Conservation (phyloP, 2,797 vertebrate genomes). For the Thaleichthys pacificus region DNA sequence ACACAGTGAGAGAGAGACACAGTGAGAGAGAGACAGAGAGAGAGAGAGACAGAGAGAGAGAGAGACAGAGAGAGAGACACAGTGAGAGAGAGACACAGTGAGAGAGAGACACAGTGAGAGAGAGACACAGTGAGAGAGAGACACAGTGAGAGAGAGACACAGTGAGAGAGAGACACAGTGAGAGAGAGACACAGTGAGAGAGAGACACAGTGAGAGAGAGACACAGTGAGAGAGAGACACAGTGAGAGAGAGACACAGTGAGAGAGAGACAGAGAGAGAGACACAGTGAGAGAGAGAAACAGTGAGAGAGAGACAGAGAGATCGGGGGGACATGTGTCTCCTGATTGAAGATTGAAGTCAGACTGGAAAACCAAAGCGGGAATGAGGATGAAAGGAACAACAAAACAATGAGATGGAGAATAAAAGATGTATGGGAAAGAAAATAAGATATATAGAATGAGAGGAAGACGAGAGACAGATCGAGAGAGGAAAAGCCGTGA, state of each 20-base stretch:
- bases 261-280: background rate
- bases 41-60: background rate
- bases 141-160: background rate
- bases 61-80: too few species aligned
- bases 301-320: background rate
- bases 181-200: background rate
- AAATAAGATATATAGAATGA: background rate
- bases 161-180: too few species aligned
- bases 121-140: too few species aligned
- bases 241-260: background rate
- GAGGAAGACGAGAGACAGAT: background rate
- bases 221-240: too few species aligned
- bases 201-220: too few species aligned
- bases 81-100: background rate
- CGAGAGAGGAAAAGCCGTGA: background rate
- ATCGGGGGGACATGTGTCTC: slow-evolving; percentile 3
- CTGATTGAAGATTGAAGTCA: background rate
- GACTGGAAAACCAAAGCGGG: too few species aligned
- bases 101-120: too few species aligned
- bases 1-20: background rate
- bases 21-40: background rate
- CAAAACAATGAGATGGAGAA: slow-evolving; percentile 17
- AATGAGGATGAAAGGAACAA: background rate
- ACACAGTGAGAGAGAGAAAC: background rate
- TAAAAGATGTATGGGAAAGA: slow-evolving; percentile 1